phyloP scores from a whole-genome alignment of 2,888 invertebrate species.

The Nudaria mundana region DNA sequence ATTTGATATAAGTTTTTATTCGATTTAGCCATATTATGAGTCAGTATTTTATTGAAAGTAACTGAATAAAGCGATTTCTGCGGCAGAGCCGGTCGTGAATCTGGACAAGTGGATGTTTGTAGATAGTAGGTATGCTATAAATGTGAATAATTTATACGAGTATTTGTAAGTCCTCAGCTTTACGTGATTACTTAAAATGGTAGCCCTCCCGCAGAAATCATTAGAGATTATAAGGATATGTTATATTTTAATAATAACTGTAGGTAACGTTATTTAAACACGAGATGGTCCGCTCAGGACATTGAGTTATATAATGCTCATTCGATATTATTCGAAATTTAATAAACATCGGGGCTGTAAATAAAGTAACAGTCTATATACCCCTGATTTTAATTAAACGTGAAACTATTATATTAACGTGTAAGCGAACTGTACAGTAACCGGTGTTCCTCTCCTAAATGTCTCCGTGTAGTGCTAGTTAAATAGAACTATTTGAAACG shows the following conservation, averaged over 20 bases:
- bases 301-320: constrained; percentile 70
- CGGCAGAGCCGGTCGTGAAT: constrained; percentile 66
- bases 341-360: constrained; percentile 59
- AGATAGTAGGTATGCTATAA: constrained; percentile 81
- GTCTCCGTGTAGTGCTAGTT: constrained; percentile 74
- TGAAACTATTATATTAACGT: constrained; percentile 60
- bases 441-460: constrained; percentile 78
- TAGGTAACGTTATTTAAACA: constrained; percentile 48
- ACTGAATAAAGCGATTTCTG: constrained; percentile 64
- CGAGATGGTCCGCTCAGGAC: constrained; percentile 63
- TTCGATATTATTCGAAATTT: constrained; percentile 56
- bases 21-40: constrained; percentile 78
- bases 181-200: constrained; percentile 70
- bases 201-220: constrained; percentile 71
- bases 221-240: constrained; percentile 55
- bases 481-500: constrained; percentile 57
- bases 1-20: constrained; percentile 80
- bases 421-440: constrained; percentile 75
- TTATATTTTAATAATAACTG: constrained; percentile 76
- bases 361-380: constrained; percentile 57
- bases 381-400: constrained; percentile 66
- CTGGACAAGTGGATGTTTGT: constrained; percentile 72
- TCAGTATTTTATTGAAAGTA: constrained; percentile 78
- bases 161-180: constrained; percentile 80
- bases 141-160: constrained; percentile 81